phyloP scores from a whole-genome alignment of 2,888 invertebrate species.

The Dromius quadrimaculatus region DNA sequence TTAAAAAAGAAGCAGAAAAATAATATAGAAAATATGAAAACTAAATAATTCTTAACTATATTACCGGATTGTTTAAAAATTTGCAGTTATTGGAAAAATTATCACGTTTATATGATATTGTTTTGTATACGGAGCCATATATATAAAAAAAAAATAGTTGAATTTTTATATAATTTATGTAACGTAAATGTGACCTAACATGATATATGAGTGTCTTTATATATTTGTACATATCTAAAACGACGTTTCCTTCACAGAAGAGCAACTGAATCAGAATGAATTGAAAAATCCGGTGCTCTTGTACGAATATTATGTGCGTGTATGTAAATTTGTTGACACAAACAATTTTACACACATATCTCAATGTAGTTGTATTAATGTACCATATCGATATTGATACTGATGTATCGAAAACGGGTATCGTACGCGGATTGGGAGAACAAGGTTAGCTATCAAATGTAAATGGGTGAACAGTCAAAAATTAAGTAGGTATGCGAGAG shows the following conservation, averaged over 20 bases:
- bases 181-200: conserved; percentile 51
- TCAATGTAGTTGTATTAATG: not conserved
- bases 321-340: not conserved
- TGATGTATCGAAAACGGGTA: conserved; percentile 6
- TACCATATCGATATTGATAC: conserved; percentile 3
- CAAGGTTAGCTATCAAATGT: not conserved
- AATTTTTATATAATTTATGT: conserved; percentile 53
- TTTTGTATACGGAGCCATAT: conserved; percentile 51
- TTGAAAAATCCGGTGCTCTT: conserved; percentile 5
- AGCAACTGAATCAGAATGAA: conserved; percentile 11
- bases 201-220: conserved; percentile 53
- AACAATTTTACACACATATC: not conserved
- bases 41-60: conserved; percentile 47
- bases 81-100: conserved; percentile 49
- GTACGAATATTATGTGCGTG: conserved; percentile 22
- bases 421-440: conserved; percentile 7
- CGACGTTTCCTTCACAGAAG: conserved; percentile 39
- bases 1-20: conserved; percentile 39
- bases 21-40: conserved; percentile 40
- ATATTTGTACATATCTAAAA: conserved; percentile 50
- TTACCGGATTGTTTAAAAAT: conserved; percentile 50
- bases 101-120: conserved; percentile 50
- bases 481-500: conserved; percentile 1
- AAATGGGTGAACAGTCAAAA: conserved; percentile 10
- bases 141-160: conserved; percentile 49